phyloP scores from a whole-genome alignment of 2,113 vertebrate genomes.

The Mirza zaza region DNA sequence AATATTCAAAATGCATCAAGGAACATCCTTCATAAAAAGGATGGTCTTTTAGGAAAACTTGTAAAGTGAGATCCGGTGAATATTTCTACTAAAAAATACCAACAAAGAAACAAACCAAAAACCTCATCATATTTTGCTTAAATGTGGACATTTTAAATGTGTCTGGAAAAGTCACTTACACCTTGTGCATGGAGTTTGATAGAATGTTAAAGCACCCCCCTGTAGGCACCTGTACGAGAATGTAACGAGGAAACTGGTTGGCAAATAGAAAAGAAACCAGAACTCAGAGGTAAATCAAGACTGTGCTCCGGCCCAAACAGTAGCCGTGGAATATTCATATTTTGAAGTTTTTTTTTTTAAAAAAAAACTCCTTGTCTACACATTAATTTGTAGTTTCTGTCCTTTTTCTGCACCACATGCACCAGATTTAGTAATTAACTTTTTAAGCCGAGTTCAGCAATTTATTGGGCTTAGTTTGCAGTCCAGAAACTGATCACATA shows the following conservation, averaged over 20 bases:
- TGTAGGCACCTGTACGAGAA: not conserved
- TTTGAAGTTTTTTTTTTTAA: constrained; percentile 40
- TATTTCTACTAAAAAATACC: not conserved
- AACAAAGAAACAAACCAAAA: too few relatives aligned
- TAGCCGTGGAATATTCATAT: constrained; percentile 32
- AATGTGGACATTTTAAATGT: not conserved
- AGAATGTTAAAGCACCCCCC: not conserved
- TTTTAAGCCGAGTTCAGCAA: constrained; percentile 78
- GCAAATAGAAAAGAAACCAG: not conserved
- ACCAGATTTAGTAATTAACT: constrained; percentile 78
- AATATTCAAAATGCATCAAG: not conserved
- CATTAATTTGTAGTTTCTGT: constrained; percentile 74
- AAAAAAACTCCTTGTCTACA: constrained; percentile 62
- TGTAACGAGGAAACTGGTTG: not conserved
- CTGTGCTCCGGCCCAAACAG: not conserved
- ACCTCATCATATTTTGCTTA: not conserved
- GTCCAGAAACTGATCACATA: constrained; percentile 66
- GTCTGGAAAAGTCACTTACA: not conserved
- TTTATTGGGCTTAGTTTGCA: constrained; percentile 78
- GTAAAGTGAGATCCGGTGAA: not conserved
- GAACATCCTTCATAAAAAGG: not conserved
- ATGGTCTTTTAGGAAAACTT: not conserved
- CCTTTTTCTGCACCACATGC: constrained; percentile 61
- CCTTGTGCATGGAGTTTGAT: not conserved
- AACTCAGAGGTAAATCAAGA: not conserved